phyloP scores from a whole-genome alignment of 2,888 invertebrate species.

The Carabus problematicus region DNA sequence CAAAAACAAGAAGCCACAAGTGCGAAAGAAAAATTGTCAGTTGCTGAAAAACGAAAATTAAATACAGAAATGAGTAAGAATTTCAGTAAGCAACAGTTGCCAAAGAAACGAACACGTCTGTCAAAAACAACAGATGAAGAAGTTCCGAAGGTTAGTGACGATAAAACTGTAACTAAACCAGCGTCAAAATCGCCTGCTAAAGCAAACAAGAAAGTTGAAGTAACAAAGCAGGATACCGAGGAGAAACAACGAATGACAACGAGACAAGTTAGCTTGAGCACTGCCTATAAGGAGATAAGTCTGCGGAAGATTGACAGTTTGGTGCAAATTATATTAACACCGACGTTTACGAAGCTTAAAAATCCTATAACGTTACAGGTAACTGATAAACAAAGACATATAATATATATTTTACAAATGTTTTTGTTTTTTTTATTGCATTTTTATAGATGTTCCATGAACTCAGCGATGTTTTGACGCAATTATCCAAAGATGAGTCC shows the following conservation, averaged over 20 bases:
- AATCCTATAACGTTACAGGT: conserved; percentile 71
- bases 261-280: conserved; percentile 50
- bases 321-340: conserved; percentile 69
- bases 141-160: conserved; percentile 46
- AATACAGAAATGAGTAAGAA: conserved; percentile 33
- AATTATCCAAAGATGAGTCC: conserved; percentile 68
- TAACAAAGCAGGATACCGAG: conserved; percentile 18
- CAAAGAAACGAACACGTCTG: conserved; percentile 45
- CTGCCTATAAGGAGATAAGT: conserved; percentile 60
- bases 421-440: conserved; percentile 28
- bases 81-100: conserved; percentile 23
- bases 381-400: conserved; percentile 38
- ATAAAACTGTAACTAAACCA: conserved; percentile 47
- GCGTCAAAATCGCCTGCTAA: conserved; percentile 11
- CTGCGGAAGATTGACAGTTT: conserved; percentile 66
- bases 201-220: conserved; percentile 37
- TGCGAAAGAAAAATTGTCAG: conserved; percentile 44
- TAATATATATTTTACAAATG: neutral
- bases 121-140: conserved; percentile 28
- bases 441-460: conserved; percentile 76
- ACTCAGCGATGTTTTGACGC: conserved; percentile 71
- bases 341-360: conserved; percentile 65
- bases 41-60: conserved; percentile 29
- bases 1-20: conserved; percentile 56
- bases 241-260: conserved; percentile 48